Evolutionary conservation across 2,888 invertebrate genomes (phyloP).

Genomic region (Aphidius colemani): DNA sequence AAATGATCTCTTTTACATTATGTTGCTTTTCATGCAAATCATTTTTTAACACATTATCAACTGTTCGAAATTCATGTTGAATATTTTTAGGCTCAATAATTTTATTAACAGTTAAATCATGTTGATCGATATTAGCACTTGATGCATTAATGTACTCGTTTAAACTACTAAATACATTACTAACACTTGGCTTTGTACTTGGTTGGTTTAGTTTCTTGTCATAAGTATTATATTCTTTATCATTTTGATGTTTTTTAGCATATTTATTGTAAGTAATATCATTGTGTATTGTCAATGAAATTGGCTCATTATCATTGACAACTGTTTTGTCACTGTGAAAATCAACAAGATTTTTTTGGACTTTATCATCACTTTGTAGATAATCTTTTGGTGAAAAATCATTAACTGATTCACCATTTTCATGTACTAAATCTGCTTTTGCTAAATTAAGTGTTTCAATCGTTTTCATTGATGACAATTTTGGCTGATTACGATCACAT

Average conservation of each 20-base stretch:
- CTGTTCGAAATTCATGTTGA: slow-evolving; percentile 18
- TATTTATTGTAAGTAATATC: slow-evolving; percentile 48
- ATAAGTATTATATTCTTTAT: slow-evolving; percentile 48
- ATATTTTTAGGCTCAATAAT: slow-evolving; percentile 23
- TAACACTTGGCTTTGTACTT: slow-evolving; percentile 63
- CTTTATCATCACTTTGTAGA: slow-evolving; percentile 38
- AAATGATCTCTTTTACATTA: background rate
- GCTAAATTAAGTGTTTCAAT: slow-evolving; percentile 30
- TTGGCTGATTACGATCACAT: slow-evolving; percentile 1
- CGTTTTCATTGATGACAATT: background rate
- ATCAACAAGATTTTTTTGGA: slow-evolving; percentile 42
- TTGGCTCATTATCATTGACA: slow-evolving; percentile 40
- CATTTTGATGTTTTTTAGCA: slow-evolving; percentile 49
- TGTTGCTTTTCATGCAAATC: slow-evolving; percentile 9
- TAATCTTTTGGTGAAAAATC: slow-evolving; percentile 46
- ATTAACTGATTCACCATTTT: slow-evolving; percentile 43
- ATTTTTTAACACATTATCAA: slow-evolving; percentile 4
- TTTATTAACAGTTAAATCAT: slow-evolving; percentile 28
- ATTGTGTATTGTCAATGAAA: slow-evolving; percentile 44
- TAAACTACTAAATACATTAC: slow-evolving; percentile 69
- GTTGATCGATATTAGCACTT: slow-evolving; percentile 43
- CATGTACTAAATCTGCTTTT: slow-evolving; percentile 25
- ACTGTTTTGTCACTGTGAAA: slow-evolving; percentile 6
- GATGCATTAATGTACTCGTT: slow-evolving; percentile 66
- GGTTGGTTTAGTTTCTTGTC: slow-evolving; percentile 53